phyloP scores from a whole-genome alignment of 2,888 invertebrate genomes.

The Lysandra coridon region DNA sequence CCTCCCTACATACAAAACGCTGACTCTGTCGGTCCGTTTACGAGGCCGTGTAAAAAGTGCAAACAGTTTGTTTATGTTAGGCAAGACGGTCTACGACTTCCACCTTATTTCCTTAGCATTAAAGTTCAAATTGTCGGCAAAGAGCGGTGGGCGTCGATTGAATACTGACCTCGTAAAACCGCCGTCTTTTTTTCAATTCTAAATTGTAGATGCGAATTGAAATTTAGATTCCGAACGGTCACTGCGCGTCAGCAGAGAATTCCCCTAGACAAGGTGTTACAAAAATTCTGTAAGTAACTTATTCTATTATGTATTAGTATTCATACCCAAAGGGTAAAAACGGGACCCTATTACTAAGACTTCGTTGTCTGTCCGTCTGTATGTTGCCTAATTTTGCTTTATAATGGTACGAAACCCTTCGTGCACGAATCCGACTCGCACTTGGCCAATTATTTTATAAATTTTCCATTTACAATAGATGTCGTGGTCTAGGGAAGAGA shows the following conservation, averaged over 20 bases:
- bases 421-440: too few relatives aligned
- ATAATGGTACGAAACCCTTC: too few relatives aligned
- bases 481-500: too few relatives aligned
- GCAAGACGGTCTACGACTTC: not conserved
- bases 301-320: too few relatives aligned
- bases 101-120: not conserved
- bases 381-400: too few relatives aligned
- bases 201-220: conserved; percentile 22
- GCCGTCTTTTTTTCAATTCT: conserved; percentile 26
- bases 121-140: not conserved
- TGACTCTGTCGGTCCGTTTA: conserved; percentile 74
- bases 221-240: not conserved
- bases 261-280: not conserved
- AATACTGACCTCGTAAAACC: conserved; percentile 56
- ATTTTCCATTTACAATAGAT: too few relatives aligned
- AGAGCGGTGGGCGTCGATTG: conserved; percentile 54
- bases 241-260: not conserved
- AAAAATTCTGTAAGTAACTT: not conserved
- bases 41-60: conserved; percentile 70
- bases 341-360: too few relatives aligned
- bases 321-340: too few relatives aligned
- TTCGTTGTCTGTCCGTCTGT: too few relatives aligned
- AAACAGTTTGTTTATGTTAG: conserved; percentile 77
- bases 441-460: too few relatives aligned
- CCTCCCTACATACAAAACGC: conserved; percentile 53